Evolutionary conservation across 2,888 invertebrate genomes (phyloP).

Genomic region (Zootermopsis nevadensis): DNA sequence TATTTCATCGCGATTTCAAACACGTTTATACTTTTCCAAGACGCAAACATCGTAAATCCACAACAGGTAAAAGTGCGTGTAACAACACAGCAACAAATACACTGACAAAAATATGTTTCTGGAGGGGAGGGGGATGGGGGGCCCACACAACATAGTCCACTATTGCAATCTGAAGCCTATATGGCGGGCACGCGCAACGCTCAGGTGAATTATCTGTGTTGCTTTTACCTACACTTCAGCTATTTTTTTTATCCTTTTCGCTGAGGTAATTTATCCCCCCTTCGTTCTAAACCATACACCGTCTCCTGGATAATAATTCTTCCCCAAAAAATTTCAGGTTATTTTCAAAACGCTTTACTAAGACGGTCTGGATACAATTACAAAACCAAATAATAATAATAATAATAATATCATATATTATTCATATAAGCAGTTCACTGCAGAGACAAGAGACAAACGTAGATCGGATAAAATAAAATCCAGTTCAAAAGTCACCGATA

Average conservation of each 20-base stretch:
- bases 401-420: not conserved
- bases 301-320: constrained; percentile 5
- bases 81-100: no score
- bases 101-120: no score
- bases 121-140: not conserved
- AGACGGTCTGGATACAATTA: not conserved
- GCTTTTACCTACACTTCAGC: constrained; percentile 42
- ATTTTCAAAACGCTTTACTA: not conserved
- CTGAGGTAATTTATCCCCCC: constrained; percentile 5
- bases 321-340: not conserved
- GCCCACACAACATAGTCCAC: not conserved
- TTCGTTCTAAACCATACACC: constrained; percentile 3
- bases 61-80: no score
- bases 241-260: constrained; percentile 40
- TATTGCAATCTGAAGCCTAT: not conserved
- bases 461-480: no score
- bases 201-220: constrained; percentile 41
- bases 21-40: no score
- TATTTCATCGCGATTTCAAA: no score
- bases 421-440: no score
- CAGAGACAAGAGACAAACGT: no score
- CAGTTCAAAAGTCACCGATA: no score
- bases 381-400: not conserved
- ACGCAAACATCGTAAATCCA: no score
- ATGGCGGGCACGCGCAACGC: constrained; percentile 35